Evolutionary conservation across 1,140 invertebrate species (phyloP).

Genomic region (Tribolium castaneum): DNA sequence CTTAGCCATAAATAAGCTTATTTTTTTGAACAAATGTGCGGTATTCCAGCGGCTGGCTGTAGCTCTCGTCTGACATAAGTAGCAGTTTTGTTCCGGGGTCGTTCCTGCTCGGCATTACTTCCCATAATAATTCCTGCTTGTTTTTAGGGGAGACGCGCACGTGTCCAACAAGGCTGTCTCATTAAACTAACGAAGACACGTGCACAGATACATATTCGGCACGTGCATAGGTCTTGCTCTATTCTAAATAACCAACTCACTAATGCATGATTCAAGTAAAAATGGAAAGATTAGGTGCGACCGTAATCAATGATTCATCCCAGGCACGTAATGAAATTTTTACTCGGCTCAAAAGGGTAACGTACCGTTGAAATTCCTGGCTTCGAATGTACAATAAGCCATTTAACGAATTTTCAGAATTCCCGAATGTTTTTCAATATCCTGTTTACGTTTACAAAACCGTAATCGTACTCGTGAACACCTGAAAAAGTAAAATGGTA

Average conservation of each 20-base stretch:
- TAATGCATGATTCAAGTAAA: constrained; percentile 38
- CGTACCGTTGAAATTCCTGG: background rate
- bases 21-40: background rate
- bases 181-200: constrained; percentile 56
- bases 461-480: constrained; percentile 25
- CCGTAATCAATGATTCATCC: background rate
- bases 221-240: constrained; percentile 47
- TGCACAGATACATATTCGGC: constrained; percentile 46
- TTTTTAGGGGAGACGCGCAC: constrained; percentile 45
- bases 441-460: constrained; percentile 43
- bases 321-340: background rate
- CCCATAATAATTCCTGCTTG: constrained; percentile 43
- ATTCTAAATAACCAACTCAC: constrained; percentile 51
- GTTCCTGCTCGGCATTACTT: constrained; percentile 15
- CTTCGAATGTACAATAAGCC: background rate
- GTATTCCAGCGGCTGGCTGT: background rate
- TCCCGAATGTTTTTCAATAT: constrained; percentile 12
- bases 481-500: constrained; percentile 25
- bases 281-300: constrained; percentile 1
- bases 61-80: constrained; percentile 1
- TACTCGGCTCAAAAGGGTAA: background rate
- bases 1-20: background rate
- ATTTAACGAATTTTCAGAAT: constrained; percentile 24
- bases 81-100: constrained; percentile 16
- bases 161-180: constrained; percentile 53